Conservation (phyloP, 1,140 invertebrate species). For the Bombus confusus region DNA sequence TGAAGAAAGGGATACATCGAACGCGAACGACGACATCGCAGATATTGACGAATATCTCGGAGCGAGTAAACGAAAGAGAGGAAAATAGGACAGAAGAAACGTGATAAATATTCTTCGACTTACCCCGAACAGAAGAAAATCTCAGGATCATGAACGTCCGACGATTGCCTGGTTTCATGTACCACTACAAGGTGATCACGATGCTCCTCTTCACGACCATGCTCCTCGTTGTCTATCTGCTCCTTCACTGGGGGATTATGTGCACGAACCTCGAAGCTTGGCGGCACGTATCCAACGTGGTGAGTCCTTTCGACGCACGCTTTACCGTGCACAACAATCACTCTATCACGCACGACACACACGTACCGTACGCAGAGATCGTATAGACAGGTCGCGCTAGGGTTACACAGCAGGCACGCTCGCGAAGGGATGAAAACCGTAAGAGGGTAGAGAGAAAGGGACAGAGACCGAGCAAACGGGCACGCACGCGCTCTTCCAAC, state of each 20-base stretch:
- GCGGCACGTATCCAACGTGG: conserved; percentile 83
- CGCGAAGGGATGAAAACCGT: not conserved
- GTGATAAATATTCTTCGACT: not conserved
- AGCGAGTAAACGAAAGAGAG: not conserved
- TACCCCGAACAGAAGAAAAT: conserved; percentile 22
- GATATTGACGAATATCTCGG: too few relatives aligned
- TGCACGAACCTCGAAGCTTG: conserved; percentile 84
- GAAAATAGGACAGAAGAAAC: not conserved
- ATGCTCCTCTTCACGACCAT: conserved; percentile 60
- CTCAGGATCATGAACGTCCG: conserved; percentile 72
- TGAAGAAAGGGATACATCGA: not conserved
- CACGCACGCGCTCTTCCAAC: conserved; percentile 58
- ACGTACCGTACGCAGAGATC: not conserved
- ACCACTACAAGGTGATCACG: conserved; percentile 73
- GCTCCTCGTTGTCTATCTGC: conserved; percentile 75
- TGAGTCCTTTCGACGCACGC: conserved; percentile 74
- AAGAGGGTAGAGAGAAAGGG: conserved; percentile 10
- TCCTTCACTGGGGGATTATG: conserved; percentile 84
- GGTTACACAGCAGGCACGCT: not conserved
- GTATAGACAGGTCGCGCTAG: not conserved
- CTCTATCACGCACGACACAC: not conserved
- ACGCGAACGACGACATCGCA: not conserved
- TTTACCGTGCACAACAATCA: too few relatives aligned
- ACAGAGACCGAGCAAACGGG: not conserved
- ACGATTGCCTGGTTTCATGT: conserved; percentile 77